A percentile compares a stretch with the other conserved stretches of the same genome.
Conservation (phyloP, 2,113 vertebrate species). For the Thamnophis sirtalis region DNA sequence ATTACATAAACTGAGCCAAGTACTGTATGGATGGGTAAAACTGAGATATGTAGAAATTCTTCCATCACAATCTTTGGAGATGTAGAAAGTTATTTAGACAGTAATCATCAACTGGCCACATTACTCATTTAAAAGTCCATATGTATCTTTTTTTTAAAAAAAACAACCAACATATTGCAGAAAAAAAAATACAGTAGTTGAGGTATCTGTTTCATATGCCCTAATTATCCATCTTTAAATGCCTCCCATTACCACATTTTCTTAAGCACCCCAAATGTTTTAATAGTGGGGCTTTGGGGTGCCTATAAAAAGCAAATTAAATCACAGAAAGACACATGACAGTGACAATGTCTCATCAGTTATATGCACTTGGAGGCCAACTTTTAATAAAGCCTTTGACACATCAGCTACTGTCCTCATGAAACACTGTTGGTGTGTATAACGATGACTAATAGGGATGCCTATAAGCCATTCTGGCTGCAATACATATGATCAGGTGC, state of each 20-base stretch:
- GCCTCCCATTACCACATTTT: background rate
- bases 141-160: background rate
- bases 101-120: background rate
- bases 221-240: background rate
- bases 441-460: background rate
- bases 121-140: background rate
- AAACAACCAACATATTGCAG: background rate
- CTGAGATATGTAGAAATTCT: background rate
- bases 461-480: fast-evolving
- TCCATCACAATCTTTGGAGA: background rate
- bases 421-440: background rate
- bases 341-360: background rate
- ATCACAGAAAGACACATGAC: background rate
- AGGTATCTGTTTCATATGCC: background rate
- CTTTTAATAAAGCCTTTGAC: constrained; percentile 22
- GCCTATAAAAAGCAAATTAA: background rate
- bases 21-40: background rate
- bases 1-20: background rate
- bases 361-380: constrained; percentile 7
- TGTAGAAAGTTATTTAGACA: background rate
- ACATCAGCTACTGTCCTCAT: background rate
- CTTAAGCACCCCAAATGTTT: background rate
- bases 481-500: background rate
- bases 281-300: too few relatives aligned
- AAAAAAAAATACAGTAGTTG: background rate